phyloP scores from a whole-genome alignment of 2,113 vertebrate species.

The Camelus bactrianus region DNA sequence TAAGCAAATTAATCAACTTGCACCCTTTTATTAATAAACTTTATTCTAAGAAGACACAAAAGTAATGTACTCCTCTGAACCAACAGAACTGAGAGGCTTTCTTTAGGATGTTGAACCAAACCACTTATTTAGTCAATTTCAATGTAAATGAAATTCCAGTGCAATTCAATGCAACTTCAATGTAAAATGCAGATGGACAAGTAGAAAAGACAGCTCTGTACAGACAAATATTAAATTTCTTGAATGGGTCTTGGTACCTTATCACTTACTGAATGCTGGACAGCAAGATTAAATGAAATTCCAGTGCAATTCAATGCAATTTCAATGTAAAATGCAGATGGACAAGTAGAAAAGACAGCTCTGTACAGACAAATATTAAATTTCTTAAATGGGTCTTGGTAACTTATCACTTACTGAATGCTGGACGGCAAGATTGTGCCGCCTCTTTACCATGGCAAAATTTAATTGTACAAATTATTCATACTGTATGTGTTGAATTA shows the following conservation, averaged over 20 bases:
- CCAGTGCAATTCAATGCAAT: neutral
- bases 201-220: neutral
- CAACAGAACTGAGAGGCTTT: neutral
- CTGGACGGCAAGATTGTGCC: neutral
- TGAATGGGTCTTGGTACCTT: neutral
- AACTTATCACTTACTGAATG: neutral
- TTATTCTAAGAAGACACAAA: neutral
- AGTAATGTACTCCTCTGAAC: neutral
- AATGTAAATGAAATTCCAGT: neutral
- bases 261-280: neutral
- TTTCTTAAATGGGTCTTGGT: neutral
- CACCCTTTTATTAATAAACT: neutral
- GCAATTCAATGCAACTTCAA: neutral
- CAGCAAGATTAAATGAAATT: neutral
- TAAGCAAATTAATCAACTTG: neutral
- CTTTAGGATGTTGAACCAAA: neutral
- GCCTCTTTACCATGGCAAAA: neutral
- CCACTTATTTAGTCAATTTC: neutral
- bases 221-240: neutral
- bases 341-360: neutral
- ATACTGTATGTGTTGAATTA: neutral
- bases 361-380: neutral
- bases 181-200: neutral
- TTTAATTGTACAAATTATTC: slow-evolving; percentile 26
- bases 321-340: neutral